A percentile compares a stretch with the other conserved stretches of the same genome.
These are phyloP conservation scores for Thymelicus sylvestris DNA, from an alignment of 2,888 invertebrate genomes.

Conservation along the genomic window DNA sequence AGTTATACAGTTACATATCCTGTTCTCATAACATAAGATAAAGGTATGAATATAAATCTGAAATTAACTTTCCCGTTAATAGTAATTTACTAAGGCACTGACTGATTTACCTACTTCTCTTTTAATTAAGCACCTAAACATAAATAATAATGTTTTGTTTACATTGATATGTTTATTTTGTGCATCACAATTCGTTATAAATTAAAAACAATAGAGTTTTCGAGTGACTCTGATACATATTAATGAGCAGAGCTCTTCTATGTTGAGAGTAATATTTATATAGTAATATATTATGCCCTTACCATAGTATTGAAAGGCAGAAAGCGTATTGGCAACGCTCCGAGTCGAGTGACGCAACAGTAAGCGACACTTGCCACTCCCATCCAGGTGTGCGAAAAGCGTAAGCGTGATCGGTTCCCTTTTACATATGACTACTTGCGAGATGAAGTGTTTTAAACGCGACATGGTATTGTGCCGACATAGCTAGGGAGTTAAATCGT, in stretches of 20 bases:
- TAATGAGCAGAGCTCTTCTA: too few species aligned
- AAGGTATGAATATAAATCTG: too few species aligned
- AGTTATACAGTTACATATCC: too few species aligned
- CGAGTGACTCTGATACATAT: neutral
- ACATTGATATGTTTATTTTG: too few species aligned
- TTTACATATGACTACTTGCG: neutral
- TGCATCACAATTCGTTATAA: neutral
- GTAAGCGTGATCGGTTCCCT: conserved; percentile 7
- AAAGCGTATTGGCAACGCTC: conserved; percentile 30
- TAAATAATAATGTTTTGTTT: too few species aligned
- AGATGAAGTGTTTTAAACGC: neutral
- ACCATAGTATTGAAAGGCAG: conserved; percentile 28
- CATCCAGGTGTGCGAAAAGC: conserved; percentile 26
- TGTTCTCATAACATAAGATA: too few species aligned
- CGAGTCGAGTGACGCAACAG: conserved; percentile 36
- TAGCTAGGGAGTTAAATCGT: neutral
- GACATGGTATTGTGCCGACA: neutral
- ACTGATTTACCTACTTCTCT: too few species aligned
- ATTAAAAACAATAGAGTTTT: neutral
- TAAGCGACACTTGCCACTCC: conserved; percentile 28
- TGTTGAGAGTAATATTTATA: neutral
- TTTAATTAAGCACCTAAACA: too few species aligned
- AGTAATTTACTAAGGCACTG: too few species aligned
- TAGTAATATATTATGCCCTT: conserved; percentile 4
- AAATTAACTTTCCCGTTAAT: too few species aligned